These are phyloP conservation scores for Egretta garzetta DNA, from an alignment of 2,113 vertebrate species.

Conservation along the genomic window DNA sequence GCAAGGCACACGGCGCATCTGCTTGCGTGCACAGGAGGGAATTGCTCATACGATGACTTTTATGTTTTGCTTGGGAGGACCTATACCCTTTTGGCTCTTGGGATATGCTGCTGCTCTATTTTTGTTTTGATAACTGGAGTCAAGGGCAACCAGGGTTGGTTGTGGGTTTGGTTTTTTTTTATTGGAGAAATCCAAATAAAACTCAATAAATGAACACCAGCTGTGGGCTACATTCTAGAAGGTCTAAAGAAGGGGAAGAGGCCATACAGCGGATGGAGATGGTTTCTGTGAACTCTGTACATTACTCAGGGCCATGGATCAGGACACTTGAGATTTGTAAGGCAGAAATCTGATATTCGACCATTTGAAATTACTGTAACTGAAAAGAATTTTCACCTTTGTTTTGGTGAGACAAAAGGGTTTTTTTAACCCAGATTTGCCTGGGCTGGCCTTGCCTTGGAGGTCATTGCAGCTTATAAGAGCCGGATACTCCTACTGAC, in stretches of 20 bases:
- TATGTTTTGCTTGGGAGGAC: slow-evolving; percentile 10
- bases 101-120: slow-evolving; percentile 9
- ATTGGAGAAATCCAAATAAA: slow-evolving; percentile 22
- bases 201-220: slow-evolving; percentile 22
- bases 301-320: neutral
- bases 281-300: neutral
- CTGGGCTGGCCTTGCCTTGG: neutral
- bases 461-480: neutral
- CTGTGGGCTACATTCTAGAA: neutral
- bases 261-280: neutral
- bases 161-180: neutral
- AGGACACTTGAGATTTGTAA: neutral
- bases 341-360: slow-evolving; percentile 11
- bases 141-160: neutral
- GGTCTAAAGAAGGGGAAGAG: slow-evolving; percentile 5
- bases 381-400: slow-evolving; percentile 4
- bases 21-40: accelerated
- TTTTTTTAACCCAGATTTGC: neutral
- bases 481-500: neutral
- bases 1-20: neutral
- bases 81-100: neutral
- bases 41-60: neutral
- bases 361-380: neutral
- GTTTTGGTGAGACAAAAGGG: neutral
- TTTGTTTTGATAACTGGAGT: slow-evolving; percentile 54